A percentile compares a stretch with the other conserved stretches of the same genome.
Evolutionary conservation across 2,797 vertebrate species (phyloP).

Genomic region (Chelon auratus): DNA sequence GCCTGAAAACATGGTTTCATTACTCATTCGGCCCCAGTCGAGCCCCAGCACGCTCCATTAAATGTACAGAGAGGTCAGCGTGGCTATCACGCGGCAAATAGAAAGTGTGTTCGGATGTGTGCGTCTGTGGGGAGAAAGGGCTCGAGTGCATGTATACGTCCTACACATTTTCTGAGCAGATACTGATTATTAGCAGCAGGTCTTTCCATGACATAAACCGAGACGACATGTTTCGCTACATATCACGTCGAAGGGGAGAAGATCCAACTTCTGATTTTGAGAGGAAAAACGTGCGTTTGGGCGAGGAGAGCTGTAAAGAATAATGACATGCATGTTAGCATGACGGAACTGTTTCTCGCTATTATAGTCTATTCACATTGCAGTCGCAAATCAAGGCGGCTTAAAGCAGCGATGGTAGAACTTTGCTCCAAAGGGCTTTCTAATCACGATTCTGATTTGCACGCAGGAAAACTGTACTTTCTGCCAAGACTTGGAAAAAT

Average conservation of each 20-base stretch:
- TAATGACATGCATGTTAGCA: conserved; percentile 35
- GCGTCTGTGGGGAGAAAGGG: conserved; percentile 4
- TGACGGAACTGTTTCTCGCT: conserved; percentile 44
- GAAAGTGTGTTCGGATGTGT: conserved; percentile 31
- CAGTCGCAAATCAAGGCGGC: conserved; percentile 23
- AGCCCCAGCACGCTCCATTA: conserved; percentile 49
- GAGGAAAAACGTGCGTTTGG: conserved; percentile 26
- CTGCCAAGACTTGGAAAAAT: conserved; percentile 8
- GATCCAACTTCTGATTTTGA: conserved; percentile 48
- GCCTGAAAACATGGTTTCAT: conserved; percentile 64
- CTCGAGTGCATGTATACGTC: background rate
- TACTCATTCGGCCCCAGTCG: conserved; percentile 60
- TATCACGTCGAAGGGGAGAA: conserved; percentile 44
- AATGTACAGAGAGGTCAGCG: conserved; percentile 53
- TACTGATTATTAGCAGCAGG: conserved; percentile 60
- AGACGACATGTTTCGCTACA: conserved; percentile 35
- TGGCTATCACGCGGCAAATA: conserved; percentile 48
- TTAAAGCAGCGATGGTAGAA: conserved; percentile 22
- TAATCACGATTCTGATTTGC: conserved; percentile 13
- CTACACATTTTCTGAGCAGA: conserved; percentile 40
- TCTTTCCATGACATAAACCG: conserved; percentile 55
- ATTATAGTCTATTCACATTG: conserved; percentile 35
- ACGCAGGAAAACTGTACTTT: conserved; percentile 1
- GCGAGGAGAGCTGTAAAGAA: conserved; percentile 35
- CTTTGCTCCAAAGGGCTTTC: conserved; percentile 11